Evolutionary conservation across 1,140 invertebrate species (phyloP).

Genomic region (Lerema accius): DNA sequence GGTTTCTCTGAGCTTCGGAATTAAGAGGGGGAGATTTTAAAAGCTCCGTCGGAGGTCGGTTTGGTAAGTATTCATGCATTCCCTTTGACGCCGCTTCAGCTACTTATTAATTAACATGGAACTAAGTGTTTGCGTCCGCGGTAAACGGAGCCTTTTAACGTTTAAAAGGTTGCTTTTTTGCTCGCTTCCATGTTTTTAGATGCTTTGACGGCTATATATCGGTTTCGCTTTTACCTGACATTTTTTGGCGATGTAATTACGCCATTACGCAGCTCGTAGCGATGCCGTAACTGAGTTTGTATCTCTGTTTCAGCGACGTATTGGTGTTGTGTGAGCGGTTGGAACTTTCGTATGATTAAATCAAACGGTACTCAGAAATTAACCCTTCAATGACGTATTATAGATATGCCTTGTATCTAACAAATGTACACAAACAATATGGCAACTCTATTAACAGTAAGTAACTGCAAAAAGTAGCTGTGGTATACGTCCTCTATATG

Average conservation of each 20-base stretch:
- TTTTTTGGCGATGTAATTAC: slow-evolving; percentile 66
- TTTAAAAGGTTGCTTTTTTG: slow-evolving; percentile 77
- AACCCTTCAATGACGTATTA: too few species aligned
- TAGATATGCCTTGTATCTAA: too few species aligned
- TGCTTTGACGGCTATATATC: slow-evolving; percentile 72
- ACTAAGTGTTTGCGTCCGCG: slow-evolving; percentile 82
- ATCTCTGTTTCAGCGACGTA: background rate
- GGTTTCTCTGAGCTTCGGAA: slow-evolving; percentile 76
- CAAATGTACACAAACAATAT: too few species aligned
- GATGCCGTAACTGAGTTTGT: background rate
- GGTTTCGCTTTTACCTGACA: slow-evolving; percentile 68
- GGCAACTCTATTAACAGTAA: too few species aligned
- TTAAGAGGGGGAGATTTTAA: slow-evolving; percentile 79
- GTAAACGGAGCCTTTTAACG: slow-evolving; percentile 80
- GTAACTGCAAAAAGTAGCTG: too few species aligned
- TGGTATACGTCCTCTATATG: too few species aligned
- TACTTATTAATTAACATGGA: slow-evolving; percentile 80
- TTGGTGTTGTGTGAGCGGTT: background rate
- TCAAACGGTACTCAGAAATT: slow-evolving; percentile 50
- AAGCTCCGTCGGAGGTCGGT: slow-evolving; percentile 76
- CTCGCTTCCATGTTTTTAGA: slow-evolving; percentile 67
- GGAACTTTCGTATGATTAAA: background rate
- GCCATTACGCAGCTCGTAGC: slow-evolving; percentile 41
- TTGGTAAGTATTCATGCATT: slow-evolving; percentile 80
- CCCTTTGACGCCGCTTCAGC: slow-evolving; percentile 78